Evolutionary conservation across 2,113 vertebrate species (phyloP).

Genomic region (Dermatemys mawii): DNA sequence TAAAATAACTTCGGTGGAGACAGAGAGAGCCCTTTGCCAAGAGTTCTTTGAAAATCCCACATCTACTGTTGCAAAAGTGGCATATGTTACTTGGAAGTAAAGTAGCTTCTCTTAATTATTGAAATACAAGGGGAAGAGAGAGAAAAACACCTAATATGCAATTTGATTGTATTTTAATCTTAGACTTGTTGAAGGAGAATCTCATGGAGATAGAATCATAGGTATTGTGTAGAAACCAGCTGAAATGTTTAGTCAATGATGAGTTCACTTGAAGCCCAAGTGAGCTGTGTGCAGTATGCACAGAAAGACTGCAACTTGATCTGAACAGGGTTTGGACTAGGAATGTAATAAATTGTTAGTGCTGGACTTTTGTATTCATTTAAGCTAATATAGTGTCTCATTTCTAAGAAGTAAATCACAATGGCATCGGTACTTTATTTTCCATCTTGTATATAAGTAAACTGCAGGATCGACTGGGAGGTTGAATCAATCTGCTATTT

Average conservation of each 20-base stretch:
- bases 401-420: slow-evolving; percentile 91
- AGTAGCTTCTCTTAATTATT: neutral
- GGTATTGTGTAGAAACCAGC: neutral
- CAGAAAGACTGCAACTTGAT: slow-evolving; percentile 68
- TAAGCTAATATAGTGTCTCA: slow-evolving; percentile 88
- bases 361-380: slow-evolving; percentile 83
- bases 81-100: neutral
- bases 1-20: neutral
- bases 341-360: slow-evolving; percentile 86
- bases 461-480: slow-evolving; percentile 90
- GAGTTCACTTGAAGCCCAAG: slow-evolving; percentile 9
- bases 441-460: slow-evolving; percentile 91
- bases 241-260: neutral
- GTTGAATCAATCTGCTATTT: slow-evolving; percentile 99
- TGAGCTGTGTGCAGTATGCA: neutral
- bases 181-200: neutral
- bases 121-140: neutral
- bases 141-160: neutral
- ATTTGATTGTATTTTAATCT: neutral
- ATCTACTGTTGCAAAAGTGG: neutral
- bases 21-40: neutral
- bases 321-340: slow-evolving; percentile 67
- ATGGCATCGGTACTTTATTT: slow-evolving; percentile 88
- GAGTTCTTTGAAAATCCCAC: neutral
- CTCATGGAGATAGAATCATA: neutral